phyloP scores from a whole-genome alignment of 2,888 invertebrate genomes.

The Dioctria linearis region DNA sequence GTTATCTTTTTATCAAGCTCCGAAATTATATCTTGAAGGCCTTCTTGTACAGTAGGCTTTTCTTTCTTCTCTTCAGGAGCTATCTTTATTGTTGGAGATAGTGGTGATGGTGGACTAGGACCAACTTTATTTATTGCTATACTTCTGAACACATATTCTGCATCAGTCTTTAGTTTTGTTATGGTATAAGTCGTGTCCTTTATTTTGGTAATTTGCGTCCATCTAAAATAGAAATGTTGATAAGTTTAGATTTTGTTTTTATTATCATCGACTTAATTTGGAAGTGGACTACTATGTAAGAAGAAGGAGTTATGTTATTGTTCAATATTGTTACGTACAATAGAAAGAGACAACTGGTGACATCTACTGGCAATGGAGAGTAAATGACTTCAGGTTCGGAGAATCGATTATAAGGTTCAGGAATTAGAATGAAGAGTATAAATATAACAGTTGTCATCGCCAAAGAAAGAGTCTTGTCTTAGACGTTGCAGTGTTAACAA shows the following conservation, averaged over 20 bases:
- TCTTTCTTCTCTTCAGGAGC: slow-evolving; percentile 73
- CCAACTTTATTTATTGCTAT: slow-evolving; percentile 85
- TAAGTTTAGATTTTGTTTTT: slow-evolving; percentile 3
- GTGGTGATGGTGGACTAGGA: slow-evolving; percentile 79
- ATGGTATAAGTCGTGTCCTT: slow-evolving; percentile 78
- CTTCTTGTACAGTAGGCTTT: slow-evolving; percentile 79
- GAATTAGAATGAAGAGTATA: too few relatives aligned
- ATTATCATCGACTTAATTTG: background rate
- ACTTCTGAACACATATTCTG: slow-evolving; percentile 81
- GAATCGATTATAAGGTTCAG: too few relatives aligned
- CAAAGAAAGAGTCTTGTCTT: too few relatives aligned
- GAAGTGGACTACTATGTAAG: too few relatives aligned
- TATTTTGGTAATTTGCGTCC: slow-evolving; percentile 79
- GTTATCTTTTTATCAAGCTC: slow-evolving; percentile 79
- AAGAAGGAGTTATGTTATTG: too few relatives aligned
- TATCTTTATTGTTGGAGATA: slow-evolving; percentile 76
- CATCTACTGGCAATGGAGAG: too few relatives aligned
- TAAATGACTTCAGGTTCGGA: too few relatives aligned
- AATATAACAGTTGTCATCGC: too few relatives aligned
- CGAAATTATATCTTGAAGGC: slow-evolving; percentile 77
- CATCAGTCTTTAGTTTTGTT: slow-evolving; percentile 75
- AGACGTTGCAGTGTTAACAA: too few relatives aligned
- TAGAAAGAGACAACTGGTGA: too few relatives aligned
- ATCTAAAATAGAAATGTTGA: slow-evolving; percentile 71
- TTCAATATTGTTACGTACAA: too few relatives aligned